Conservation (phyloP, 2,888 invertebrate species). For the Drosophila merina region DNA sequence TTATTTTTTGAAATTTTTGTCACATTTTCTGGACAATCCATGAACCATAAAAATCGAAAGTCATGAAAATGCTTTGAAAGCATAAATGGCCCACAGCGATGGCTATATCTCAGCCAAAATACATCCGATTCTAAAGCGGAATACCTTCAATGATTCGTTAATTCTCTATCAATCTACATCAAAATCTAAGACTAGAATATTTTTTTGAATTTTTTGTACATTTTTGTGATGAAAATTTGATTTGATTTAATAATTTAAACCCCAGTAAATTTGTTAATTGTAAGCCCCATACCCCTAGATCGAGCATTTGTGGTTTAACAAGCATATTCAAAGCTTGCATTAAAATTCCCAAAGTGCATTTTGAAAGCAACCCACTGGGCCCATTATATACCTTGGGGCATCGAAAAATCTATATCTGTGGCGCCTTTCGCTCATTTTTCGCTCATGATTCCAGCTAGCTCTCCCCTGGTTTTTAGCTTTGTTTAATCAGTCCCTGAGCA, state of each 20-base stretch:
- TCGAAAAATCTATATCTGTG: slow-evolving; percentile 1
- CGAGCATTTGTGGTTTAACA: background rate
- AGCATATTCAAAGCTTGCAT: background rate
- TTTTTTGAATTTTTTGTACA: too few species aligned
- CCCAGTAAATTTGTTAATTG: background rate
- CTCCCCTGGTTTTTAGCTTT: slow-evolving; percentile 42
- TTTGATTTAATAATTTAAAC: background rate
- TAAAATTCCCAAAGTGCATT: background rate
- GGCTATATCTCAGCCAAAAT: too few species aligned
- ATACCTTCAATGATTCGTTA: too few species aligned
- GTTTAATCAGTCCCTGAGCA: slow-evolving; percentile 53
- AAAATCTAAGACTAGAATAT: too few species aligned
- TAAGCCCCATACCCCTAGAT: background rate
- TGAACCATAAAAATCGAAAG: too few species aligned
- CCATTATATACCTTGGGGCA: slow-evolving; percentile 8
- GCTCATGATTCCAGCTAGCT: slow-evolving; percentile 2
- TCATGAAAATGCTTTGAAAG: too few species aligned
- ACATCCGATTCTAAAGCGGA: too few species aligned
- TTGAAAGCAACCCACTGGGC: background rate
- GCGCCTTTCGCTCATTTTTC: slow-evolving; percentile 35
- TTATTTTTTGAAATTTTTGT: too few species aligned
- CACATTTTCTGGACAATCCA: too few species aligned
- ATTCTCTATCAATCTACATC: too few species aligned
- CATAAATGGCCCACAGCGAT: too few species aligned
- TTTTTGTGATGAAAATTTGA: too few species aligned